phyloP scores from a whole-genome alignment of 2,113 vertebrate genomes.

The Candoia aspera region DNA sequence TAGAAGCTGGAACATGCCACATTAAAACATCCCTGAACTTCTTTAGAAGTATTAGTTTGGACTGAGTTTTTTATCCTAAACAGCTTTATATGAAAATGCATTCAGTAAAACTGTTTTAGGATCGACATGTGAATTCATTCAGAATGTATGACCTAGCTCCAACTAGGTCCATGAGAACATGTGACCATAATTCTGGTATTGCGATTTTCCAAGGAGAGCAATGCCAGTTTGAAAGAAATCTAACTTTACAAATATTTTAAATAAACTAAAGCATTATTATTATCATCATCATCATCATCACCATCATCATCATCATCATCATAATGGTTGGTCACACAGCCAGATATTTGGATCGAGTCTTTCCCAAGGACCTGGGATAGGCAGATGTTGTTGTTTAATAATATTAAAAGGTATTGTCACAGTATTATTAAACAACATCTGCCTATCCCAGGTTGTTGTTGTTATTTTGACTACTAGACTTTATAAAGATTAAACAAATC shows the following conservation, averaged over 20 bases:
- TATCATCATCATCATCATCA: too few relatives aligned
- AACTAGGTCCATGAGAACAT: background rate
- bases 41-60: background rate
- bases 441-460: too few relatives aligned
- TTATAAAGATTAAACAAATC: too few relatives aligned
- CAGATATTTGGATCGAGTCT: too few relatives aligned
- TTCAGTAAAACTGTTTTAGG: background rate
- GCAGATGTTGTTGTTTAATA: too few relatives aligned
- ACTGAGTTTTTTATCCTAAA: background rate
- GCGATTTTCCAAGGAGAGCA: too few relatives aligned
- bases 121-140: background rate
- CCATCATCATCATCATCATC: too few relatives aligned
- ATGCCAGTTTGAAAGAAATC: background rate
- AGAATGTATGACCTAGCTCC: background rate
- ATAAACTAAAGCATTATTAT: background rate
- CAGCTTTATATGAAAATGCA: background rate
- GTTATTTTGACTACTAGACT: too few relatives aligned
- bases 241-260: background rate
- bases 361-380: too few relatives aligned
- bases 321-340: too few relatives aligned
- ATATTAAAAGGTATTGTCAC: too few relatives aligned
- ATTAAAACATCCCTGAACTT: background rate
- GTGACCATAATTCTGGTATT: background rate
- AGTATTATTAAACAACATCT: too few relatives aligned
- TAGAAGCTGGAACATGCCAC: background rate